Evolutionary conservation across 2,113 vertebrate genomes (phyloP).

Genomic region (Sylvietta virens): DNA sequence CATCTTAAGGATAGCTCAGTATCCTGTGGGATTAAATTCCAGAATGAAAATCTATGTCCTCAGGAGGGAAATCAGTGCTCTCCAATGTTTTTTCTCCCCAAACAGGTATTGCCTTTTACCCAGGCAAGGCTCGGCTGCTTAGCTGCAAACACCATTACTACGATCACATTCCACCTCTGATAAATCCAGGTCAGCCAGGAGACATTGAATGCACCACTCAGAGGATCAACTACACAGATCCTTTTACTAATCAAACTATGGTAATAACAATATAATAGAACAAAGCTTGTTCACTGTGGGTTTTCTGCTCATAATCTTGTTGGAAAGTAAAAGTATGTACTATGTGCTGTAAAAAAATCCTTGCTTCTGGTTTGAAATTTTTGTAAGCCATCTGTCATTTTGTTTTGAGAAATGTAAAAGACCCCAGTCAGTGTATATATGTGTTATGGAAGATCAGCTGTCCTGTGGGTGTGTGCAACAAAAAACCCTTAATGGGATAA

Average conservation of each 20-base stretch:
- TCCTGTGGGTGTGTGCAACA: not conserved
- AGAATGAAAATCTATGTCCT: not conserved
- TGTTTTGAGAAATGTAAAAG: not conserved
- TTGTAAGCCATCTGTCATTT: not conserved
- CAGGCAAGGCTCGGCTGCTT: slow-evolving; percentile 83
- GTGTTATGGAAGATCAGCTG: not conserved
- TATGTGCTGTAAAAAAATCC: not conserved
- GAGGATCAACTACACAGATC: slow-evolving; percentile 84
- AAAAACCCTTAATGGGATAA: not conserved
- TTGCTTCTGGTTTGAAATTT: not conserved
- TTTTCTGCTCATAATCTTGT: not conserved
- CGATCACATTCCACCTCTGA: slow-evolving; percentile 82
- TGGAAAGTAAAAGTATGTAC: not conserved
- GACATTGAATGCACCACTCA: slow-evolving; percentile 76
- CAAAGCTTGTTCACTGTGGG: not conserved
- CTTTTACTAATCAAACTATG: slow-evolving; percentile 84
- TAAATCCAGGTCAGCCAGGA: slow-evolving; percentile 77
- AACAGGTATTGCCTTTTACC: slow-evolving; percentile 92
- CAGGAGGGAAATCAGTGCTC: not conserved
- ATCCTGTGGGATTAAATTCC: not conserved
- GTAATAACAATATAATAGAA: slow-evolving; percentile 59
- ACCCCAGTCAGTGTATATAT: not conserved
- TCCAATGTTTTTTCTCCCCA: not conserved
- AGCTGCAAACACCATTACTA: slow-evolving; percentile 90
- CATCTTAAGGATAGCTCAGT: not conserved